phyloP scores from a whole-genome alignment of 2,888 invertebrate species.

The Limenitis arthemis region DNA sequence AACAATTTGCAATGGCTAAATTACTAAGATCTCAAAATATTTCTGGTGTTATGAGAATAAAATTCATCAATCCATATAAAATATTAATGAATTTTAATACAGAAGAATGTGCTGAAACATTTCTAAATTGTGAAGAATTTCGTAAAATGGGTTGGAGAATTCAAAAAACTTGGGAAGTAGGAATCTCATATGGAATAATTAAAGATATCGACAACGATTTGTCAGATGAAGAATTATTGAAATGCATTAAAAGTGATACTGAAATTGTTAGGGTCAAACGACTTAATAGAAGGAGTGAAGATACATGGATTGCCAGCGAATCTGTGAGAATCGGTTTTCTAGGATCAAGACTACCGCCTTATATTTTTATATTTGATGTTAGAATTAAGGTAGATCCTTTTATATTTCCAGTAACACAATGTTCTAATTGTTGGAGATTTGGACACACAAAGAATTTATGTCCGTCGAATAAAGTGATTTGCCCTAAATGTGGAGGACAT shows the following conservation, averaged over 20 bases:
- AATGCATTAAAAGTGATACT: not conserved
- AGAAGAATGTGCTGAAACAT: slow-evolving; percentile 2
- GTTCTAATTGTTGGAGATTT: slow-evolving; percentile 14
- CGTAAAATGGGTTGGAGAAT: slow-evolving; percentile 7
- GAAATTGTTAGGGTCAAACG: slow-evolving; percentile 9
- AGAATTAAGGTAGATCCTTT: not conserved
- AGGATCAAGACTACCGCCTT: not conserved
- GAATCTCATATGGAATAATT: slow-evolving; percentile 15
- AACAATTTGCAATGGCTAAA: not conserved
- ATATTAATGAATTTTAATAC: slow-evolving; percentile 8
- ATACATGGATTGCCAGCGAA: slow-evolving; percentile 10
- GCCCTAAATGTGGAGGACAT: slow-evolving; percentile 3
- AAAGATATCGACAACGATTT: slow-evolving; percentile 14
- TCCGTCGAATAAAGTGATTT: slow-evolving; percentile 4
- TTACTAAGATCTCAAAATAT: not conserved
- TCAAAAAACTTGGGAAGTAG: slow-evolving; percentile 10
- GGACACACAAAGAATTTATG: slow-evolving; percentile 15
- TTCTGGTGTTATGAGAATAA: not conserved
- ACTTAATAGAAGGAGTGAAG: slow-evolving; percentile 1
- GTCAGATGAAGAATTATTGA: slow-evolving; percentile 8
- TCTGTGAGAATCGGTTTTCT: slow-evolving; percentile 9
- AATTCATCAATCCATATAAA: slow-evolving; percentile 14
- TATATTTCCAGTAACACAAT: not conserved
- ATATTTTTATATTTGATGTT: not conserved
- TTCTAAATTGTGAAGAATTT: slow-evolving; percentile 4